Evolutionary conservation across 2,797 vertebrate species (phyloP), one percentile per base, ranked within the genome.

Genomic region (Taeniopygia guttata): DNA sequence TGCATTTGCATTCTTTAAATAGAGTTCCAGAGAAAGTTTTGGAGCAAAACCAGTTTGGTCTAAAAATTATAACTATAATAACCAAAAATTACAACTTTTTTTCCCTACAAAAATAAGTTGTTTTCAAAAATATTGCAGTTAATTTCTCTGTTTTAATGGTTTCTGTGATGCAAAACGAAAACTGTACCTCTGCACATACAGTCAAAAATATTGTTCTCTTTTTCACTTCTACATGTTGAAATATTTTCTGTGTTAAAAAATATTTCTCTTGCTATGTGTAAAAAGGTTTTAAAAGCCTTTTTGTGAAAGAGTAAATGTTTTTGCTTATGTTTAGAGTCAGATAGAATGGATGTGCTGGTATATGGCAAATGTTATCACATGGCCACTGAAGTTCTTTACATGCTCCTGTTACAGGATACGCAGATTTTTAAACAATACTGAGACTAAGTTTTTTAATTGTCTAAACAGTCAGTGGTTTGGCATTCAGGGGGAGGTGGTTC

Each of bases 401-500:
- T 38, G 58, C 36, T 78, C 38, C 46, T 54, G 52, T 79, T 92
- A 60, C 42, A 77, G 67, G 66, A 89, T 80, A 58, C 2, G 1
- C 11, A 29, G 56, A 49, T 79, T 91, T 94, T 93, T 93, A 73
- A 94, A 84, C 93, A 85, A 30, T 66, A 40, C 64, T 46, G 58
- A 89, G 72, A 66, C 55, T 54, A 66, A 94, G 56, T 19, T 95
- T 92, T 94, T 91, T 84, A 87, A 73, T 93, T 67, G 79, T 74
- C 62, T 94, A 92, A 94, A 91, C 54, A 90, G 92, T 93, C 94
- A 94, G 59, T 87, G 63, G 46, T 79, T 94, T 94, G 95, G 94
- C 85, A 93, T 96, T 89, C 92, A 87, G 88, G 83, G 85, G 90
- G 94, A 97, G 91, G 91, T 95, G 64, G 67, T 93, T 92, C 77